Evolutionary conservation across 2,888 invertebrate genomes (phyloP).

Genomic region (Diaperis boleti): DNA sequence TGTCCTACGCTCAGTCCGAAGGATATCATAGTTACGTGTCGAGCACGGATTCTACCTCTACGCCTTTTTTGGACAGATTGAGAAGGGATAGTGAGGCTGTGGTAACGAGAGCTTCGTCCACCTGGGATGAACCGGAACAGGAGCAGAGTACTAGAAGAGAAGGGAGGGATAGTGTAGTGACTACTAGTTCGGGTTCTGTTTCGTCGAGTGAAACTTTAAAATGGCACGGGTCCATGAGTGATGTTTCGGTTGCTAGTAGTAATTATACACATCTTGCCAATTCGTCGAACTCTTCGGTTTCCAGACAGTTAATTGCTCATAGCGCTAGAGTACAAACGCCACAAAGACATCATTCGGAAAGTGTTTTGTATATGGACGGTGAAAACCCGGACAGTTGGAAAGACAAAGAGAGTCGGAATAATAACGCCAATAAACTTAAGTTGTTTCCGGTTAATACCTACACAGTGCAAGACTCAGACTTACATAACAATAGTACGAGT

Average conservation of each 20-base stretch:
- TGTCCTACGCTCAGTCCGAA: constrained; percentile 83
- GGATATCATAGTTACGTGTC: constrained; percentile 86
- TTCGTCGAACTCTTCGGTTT: constrained; percentile 57
- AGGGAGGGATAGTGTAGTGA: constrained; percentile 74
- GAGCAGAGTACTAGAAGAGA: constrained; percentile 58
- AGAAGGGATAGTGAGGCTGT: constrained; percentile 73
- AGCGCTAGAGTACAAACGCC: constrained; percentile 83
- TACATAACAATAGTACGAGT: constrained; percentile 29
- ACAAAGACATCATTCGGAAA: constrained; percentile 83
- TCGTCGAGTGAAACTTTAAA: constrained; percentile 83
- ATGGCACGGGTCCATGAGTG: constrained; percentile 83
- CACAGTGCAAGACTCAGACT: constrained; percentile 68
- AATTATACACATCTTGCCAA: constrained; percentile 68
- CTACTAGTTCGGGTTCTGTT: constrained; percentile 73
- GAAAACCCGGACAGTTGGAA: constrained; percentile 59
- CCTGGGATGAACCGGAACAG: constrained; percentile 64
- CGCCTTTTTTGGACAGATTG: constrained; percentile 81
- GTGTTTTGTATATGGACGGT: constrained; percentile 77
- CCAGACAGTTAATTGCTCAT: constrained; percentile 77
- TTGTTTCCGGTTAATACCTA: constrained; percentile 80
- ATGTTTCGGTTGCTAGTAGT: constrained; percentile 75
- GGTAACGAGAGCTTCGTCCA: constrained; percentile 60
- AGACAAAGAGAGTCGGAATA: constrained; percentile 62
- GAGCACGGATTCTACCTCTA: constrained; percentile 80
- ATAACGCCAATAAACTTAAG: constrained; percentile 69